phyloP scores from a whole-genome alignment of 2,113 vertebrate genomes.

The Regulus satrapa region DNA sequence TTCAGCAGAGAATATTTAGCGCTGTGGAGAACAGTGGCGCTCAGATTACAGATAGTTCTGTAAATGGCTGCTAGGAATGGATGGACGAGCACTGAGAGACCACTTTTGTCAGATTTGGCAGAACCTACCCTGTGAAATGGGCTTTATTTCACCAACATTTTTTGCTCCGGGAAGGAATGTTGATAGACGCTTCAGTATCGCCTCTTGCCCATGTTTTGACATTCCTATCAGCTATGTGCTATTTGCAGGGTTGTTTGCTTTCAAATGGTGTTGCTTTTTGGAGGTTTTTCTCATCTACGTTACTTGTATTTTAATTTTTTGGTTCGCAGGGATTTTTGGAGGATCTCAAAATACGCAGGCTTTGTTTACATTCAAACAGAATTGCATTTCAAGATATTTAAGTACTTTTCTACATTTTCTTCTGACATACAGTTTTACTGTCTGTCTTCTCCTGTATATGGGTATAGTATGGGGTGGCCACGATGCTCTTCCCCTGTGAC shows the following conservation, averaged over 20 bases:
- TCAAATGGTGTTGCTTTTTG: not conserved
- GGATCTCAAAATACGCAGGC: not conserved
- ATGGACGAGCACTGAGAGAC: not conserved
- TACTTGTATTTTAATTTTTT: not conserved
- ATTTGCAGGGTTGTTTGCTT: not conserved
- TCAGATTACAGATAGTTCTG: not conserved
- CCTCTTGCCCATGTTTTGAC: not conserved
- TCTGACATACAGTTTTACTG: not conserved
- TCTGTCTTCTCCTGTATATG: not conserved
- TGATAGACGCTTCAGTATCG: not conserved
- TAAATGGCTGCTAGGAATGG: not conserved
- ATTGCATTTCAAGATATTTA: not conserved
- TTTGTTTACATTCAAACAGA: not conserved
- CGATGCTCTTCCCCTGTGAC: not conserved
- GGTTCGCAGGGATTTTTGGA: not conserved
- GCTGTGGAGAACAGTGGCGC: not conserved
- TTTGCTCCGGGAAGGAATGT: not conserved
- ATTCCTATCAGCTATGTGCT: not conserved
- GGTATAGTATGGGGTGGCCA: too few species aligned
- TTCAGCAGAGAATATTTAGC: not conserved
- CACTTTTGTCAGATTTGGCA: not conserved
- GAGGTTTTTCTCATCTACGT: not conserved
- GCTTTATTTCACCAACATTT: not conserved
- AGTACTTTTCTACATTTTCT: not conserved
- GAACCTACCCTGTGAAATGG: not conserved